Base-by-base conservation (phyloP, 2,797 vertebrate species). In the Loris lydekkerianus region DNA sequence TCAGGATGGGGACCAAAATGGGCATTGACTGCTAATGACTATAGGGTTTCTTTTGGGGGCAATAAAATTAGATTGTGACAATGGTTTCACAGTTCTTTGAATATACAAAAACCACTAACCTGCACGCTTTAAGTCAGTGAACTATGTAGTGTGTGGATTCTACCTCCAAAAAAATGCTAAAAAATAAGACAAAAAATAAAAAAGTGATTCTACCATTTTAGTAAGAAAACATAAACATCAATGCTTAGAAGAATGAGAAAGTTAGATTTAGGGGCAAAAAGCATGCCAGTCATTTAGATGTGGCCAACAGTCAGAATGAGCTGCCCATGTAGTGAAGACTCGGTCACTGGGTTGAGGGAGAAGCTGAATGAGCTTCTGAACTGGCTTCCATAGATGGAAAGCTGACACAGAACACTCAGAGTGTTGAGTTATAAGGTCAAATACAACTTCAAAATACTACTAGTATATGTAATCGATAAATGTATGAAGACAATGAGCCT, bases 131-230 rank as follows among this genome's bases (percentile, higher is more conserved):
- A 83, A 65, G 60, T 85, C 72, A 75, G 40, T 29, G n/a, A 85
- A 75, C 21, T 91, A 5, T 58, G 67, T 3, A 13, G 3, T 63
- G 0, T 49, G 15, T 88, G 13, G 37, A 69, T 83, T 87, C 25
- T 17, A 25, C 29, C 34, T 70, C 40, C 84, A 73, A 70, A 78
- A 87, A 84, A 67, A 27, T 40, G 37, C 56, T 49, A 21, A 63
- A 34, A 31, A 73, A 69, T 46, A 46, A 13, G 25, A 69, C 2
- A 40, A 34, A 81, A 89, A 86, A 75, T 31, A 81, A 89, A 86
- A 75, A 69, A 53, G 10, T 73, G 65, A 37, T 3, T 76, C n/a
- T 21, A 40, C 73, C 67, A 88, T 80, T 95, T 96, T 46, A 94
- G 43, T 89, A 81, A 43, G 17, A 25, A 86, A 25, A 86, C 43